Percentiles rank a stretch among this genome's conserved stretches.
Conservation (phyloP, 2,797 vertebrate genomes). For the Heliangelus exortis region DNA sequence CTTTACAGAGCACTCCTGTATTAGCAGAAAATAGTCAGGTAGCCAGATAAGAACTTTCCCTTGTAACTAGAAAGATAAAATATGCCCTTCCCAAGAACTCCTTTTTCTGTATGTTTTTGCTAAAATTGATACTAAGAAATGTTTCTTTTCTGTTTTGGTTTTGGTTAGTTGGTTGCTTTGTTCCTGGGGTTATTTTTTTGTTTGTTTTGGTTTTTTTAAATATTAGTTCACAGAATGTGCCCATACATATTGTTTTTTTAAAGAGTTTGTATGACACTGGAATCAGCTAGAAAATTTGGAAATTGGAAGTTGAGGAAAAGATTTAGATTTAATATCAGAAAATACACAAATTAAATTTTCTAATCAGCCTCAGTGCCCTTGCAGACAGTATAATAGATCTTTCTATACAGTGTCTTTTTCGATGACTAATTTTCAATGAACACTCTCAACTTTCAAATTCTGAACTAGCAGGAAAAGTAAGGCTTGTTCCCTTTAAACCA, state of each 20-base stretch:
- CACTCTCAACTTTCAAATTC: not conserved
- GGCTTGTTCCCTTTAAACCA: not conserved
- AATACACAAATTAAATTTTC: rapidly evolving
- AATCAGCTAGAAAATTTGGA: not conserved
- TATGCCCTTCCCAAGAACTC: rapidly evolving
- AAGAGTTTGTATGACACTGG: not conserved
- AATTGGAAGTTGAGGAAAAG: not conserved
- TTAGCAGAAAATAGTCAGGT: not conserved
- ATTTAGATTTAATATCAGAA: not conserved
- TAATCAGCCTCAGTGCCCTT: not conserved
- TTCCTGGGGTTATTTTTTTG: too few relatives aligned
- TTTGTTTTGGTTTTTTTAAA: not conserved
- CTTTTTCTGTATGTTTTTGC: not conserved
- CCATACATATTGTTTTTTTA: not conserved
- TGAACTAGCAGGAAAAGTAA: not conserved
- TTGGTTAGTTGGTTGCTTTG: too few relatives aligned
- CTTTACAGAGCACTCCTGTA: not conserved
- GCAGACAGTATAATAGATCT: not conserved
- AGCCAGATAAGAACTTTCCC: not conserved
- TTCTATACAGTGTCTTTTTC: not conserved
- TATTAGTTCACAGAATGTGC: not conserved
- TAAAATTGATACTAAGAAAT: not conserved
- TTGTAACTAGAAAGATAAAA: not conserved
- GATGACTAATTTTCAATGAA: not conserved
- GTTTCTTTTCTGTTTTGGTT: not conserved